A percentile compares a stretch with the other conserved stretches of the same genome.
These are phyloP conservation scores for Chouioia cunea DNA, from an alignment of 2,888 invertebrate genomes.

Conservation along the genomic window DNA sequence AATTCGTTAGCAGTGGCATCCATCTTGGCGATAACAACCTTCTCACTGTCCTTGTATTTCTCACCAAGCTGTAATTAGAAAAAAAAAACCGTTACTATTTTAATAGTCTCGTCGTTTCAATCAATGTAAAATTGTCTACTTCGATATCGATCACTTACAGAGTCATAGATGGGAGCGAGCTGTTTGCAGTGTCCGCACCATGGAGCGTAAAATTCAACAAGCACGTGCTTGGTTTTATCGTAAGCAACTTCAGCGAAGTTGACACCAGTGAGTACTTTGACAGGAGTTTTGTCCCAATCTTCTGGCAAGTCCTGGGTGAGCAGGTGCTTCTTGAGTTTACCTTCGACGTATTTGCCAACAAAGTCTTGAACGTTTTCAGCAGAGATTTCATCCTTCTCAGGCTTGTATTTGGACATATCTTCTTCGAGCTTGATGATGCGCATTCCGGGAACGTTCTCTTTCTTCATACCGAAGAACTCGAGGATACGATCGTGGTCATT, in stretches of 20 bases:
- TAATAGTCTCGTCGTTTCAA: slow-evolving; percentile 16
- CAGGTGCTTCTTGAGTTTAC: slow-evolving; percentile 94
- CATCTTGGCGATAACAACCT: slow-evolving; percentile 96
- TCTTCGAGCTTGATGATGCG: slow-evolving; percentile 95
- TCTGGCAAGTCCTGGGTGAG: slow-evolving; percentile 93
- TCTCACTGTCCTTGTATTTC: slow-evolving; percentile 86
- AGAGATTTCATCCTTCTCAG: slow-evolving; percentile 79
- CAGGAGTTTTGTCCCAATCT: slow-evolving; percentile 96
- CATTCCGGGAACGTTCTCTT: slow-evolving; percentile 90
- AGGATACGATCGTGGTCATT: slow-evolving; percentile 97
- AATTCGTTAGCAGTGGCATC: slow-evolving; percentile 98
- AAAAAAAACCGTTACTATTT: neutral
- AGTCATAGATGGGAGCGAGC: slow-evolving; percentile 94
- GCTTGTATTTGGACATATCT: slow-evolving; percentile 98
- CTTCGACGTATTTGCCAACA: slow-evolving; percentile 90
- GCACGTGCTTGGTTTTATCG: slow-evolving; percentile 88
- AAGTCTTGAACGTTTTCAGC: slow-evolving; percentile 82
- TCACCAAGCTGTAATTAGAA: slow-evolving; percentile 80
- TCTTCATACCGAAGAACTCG: slow-evolving; percentile 99
- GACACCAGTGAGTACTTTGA: slow-evolving; percentile 91
- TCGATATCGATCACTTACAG: slow-evolving; percentile 64
- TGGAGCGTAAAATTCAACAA: slow-evolving; percentile 99
- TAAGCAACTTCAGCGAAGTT: slow-evolving; percentile 96
- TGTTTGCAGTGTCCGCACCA: slow-evolving; percentile 99
- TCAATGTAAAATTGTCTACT: slow-evolving; percentile 6